These are phyloP conservation scores for Adelognathus sp. DNA, from an alignment of 2,888 invertebrate species.

Conservation along the genomic window DNA sequence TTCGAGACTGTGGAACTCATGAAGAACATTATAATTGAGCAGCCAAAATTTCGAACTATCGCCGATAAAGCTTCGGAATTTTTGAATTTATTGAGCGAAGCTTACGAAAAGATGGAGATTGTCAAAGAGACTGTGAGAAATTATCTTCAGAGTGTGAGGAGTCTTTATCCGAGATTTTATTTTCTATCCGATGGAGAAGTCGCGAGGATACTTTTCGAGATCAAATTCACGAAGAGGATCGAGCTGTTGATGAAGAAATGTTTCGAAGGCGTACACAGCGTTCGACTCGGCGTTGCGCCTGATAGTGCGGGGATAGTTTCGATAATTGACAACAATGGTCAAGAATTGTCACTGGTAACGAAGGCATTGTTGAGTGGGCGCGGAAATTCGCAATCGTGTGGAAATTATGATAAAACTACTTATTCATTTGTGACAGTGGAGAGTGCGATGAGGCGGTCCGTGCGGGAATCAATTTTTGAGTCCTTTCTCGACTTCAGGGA, in stretches of 20 bases:
- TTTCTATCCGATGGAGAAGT: constrained; percentile 90
- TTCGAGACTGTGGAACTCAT: constrained; percentile 81
- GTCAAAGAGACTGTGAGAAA: constrained; percentile 80
- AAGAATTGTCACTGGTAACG: constrained; percentile 80
- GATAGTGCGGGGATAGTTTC: constrained; percentile 82
- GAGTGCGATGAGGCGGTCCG: not conserved
- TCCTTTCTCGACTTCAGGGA: not conserved
- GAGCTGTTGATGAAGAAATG: constrained; percentile 87
- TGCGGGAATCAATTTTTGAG: not conserved
- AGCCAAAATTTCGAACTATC: constrained; percentile 70
- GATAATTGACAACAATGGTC: constrained; percentile 85
- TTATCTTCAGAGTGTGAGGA: constrained; percentile 87
- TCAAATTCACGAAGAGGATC: constrained; percentile 84
- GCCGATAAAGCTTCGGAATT: constrained; percentile 44
- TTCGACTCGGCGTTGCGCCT: constrained; percentile 81
- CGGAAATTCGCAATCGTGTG: too few species aligned
- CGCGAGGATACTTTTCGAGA: constrained; percentile 87
- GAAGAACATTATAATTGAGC: constrained; percentile 66
- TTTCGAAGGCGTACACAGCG: constrained; percentile 86
- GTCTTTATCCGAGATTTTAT: constrained; percentile 88
- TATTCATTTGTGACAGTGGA: not conserved
- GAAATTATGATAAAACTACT: not conserved
- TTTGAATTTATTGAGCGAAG: constrained; percentile 56
- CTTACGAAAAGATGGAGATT: constrained; percentile 70
- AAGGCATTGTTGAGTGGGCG: not conserved